Base-by-base conservation (phyloP, 1,140 invertebrate species). In the Drosophila subpulchrella region DNA sequence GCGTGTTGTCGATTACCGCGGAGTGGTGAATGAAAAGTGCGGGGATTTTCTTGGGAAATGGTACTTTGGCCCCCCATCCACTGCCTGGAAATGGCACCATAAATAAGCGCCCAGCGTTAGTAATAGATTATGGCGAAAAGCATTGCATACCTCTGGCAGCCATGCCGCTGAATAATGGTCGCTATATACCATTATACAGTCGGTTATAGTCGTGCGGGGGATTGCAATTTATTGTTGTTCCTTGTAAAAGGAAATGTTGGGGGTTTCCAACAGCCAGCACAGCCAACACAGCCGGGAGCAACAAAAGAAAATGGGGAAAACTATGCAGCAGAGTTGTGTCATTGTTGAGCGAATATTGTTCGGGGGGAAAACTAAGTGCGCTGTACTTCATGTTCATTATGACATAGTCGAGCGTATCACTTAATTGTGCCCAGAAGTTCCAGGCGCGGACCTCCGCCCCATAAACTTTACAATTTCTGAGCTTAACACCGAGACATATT, bases 91-190 rank as follows among this genome's bases (percentile, higher is more conserved):
- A 79, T 76, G 83, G 71, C 84, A 79, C 75, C 72, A 89, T 86
- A 83, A 86, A 88, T 86, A 86, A 86, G 41, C 68, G 57, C 39
- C 48, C 34, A 39, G 75, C 83, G 53, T 79, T 76, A 83, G 75
- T 73, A 86, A 88, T 86, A 86, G 83, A 88, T 89, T 86, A 86
- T 88, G 68, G 78, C 67, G 71, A 77, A 72, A 81, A 81, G 67
- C 63, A 67, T 81, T 81, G 83, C 83, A 86, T 86, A 89, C 84
- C 72, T 79, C 84, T 44, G 56, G 72, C 42, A 30, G 41, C 27
- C 57, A 38, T 39, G 27, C 17, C 15, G 41, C 56, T 66, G 48
- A 39, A 60, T 50, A 77, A 66, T 39, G 38, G 27, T 46, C 36
- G 17, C 39, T 38, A 56, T 70, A 48, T 20, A 30, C 42, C 12